Conservation (phyloP, 1,140 invertebrate genomes). For the Frieseomelitta varia region DNA sequence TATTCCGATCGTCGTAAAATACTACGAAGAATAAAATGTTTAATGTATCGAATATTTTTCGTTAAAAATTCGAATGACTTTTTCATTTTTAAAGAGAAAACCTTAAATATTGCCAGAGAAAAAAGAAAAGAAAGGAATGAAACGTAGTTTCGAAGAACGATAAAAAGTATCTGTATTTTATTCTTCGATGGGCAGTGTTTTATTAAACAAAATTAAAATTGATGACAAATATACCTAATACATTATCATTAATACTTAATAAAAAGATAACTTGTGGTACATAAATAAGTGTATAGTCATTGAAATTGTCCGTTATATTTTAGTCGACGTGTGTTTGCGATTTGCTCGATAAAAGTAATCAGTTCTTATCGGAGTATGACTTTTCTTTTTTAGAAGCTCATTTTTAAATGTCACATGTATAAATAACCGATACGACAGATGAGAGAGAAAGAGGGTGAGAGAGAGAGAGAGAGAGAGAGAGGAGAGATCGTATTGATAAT, state of each 20-base stretch:
- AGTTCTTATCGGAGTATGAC: conserved; percentile 4
- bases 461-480: too few relatives aligned
- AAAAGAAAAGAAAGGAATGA: too few relatives aligned
- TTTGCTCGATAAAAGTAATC: conserved; percentile 13
- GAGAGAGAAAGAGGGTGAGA: too few relatives aligned
- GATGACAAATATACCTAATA: background rate
- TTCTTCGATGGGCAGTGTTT: too few relatives aligned
- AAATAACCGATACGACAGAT: background rate
- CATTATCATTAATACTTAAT: background rate
- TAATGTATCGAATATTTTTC: background rate
- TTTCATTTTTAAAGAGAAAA: too few relatives aligned
- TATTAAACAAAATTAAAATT: background rate
- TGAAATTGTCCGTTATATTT: background rate
- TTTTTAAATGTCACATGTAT: conserved; percentile 16
- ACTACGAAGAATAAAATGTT: background rate
- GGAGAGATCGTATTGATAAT: background rate
- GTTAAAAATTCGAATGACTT: background rate
- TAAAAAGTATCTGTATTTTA: background rate
- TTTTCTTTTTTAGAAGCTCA: background rate
- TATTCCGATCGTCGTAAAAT: background rate
- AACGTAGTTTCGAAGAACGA: background rate
- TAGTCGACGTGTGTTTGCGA: background rate
- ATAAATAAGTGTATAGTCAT: background rate
- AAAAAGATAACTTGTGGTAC: background rate
- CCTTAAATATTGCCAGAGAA: too few relatives aligned